These are phyloP conservation scores for Blastomussa wellsi DNA, from an alignment of 92 coral and sea anemone species.

Conservation along the genomic window DNA sequence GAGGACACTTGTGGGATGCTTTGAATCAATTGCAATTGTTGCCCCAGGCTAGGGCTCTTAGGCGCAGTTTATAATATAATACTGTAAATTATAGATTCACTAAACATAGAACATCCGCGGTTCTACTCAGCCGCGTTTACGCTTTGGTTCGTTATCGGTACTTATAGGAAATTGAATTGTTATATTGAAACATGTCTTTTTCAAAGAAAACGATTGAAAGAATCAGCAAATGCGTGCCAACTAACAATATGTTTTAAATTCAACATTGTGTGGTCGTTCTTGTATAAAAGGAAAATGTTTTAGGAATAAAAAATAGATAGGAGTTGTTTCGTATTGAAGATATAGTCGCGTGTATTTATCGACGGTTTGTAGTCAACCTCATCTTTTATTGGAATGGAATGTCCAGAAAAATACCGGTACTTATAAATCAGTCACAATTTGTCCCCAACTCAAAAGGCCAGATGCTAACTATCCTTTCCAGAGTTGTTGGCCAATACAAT, in stretches of 20 bases:
- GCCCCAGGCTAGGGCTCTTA: not conserved
- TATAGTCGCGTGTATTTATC: not conserved
- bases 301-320: not conserved
- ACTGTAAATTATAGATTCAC: not conserved
- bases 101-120: not conserved
- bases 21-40: not conserved
- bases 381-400: not conserved
- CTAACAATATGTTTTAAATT: not conserved
- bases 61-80: not conserved
- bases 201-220: not conserved
- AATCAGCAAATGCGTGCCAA: not conserved
- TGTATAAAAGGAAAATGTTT: not conserved
- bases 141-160: not conserved
- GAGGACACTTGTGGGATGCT: slow-evolving; percentile 8
- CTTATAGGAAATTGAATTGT: not conserved
- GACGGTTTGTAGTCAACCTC: not conserved
- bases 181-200: not conserved
- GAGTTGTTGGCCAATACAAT: no score
- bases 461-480: not conserved
- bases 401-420: not conserved
- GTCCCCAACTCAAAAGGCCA: not conserved
- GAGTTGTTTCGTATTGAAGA: not conserved
- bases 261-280: not conserved
- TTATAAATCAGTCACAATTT: not conserved
- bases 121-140: not conserved